Base-by-base conservation (phyloP, 2,888 invertebrate species). In the Pocota personata region DNA sequence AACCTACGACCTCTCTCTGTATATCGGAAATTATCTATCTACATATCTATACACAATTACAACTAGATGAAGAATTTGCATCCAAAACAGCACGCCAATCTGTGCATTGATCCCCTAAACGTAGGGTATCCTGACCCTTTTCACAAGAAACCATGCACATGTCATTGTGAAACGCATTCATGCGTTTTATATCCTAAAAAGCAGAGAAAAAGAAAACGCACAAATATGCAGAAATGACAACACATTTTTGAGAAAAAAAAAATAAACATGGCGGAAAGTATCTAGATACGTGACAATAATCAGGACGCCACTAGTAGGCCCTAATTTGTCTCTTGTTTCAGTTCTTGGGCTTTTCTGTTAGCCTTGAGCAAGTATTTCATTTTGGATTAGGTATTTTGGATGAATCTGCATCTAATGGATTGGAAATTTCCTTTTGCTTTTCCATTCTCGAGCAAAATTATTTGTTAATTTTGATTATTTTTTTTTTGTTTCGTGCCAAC, bases 181-280 rank as follows among this genome's bases (percentile, higher is more conserved):
- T 21, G 27, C 21, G 14, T 27, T 35, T 58, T 8, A 7, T 48
- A n/a, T 69, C 57, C 75, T 57, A 64, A 80, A 40, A 57, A 46
- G 16, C 32, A 64, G 35, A 30, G 0, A 40, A 75, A 82, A 16
- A 32, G 27, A 67, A 80, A 27, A 16, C 52, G 19, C 50, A 37
- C 32, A 40, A 69, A n/a, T 46, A 32, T 58, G 24, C 43, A 32
- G 35, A 66, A 79, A 19, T 75, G 46, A 64, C 35, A 40, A 62
- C 58, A 69, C 24, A 83, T 67, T 71, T 64, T 40, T 30, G 27
- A 57, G 50, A 75, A 76, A 76, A 14, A 50, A 3, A 75, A 80
- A 84, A 84, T 52, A 3, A 84, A 84, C 71, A 86, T 86, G 86
- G 86, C 86, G 76, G 76, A 66, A 32, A 30, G 32, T 69, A 77